These are phyloP conservation scores for Diadema setosum DNA, from an alignment of 35 echinoderm and acorn worm species.

Conservation along the genomic window DNA sequence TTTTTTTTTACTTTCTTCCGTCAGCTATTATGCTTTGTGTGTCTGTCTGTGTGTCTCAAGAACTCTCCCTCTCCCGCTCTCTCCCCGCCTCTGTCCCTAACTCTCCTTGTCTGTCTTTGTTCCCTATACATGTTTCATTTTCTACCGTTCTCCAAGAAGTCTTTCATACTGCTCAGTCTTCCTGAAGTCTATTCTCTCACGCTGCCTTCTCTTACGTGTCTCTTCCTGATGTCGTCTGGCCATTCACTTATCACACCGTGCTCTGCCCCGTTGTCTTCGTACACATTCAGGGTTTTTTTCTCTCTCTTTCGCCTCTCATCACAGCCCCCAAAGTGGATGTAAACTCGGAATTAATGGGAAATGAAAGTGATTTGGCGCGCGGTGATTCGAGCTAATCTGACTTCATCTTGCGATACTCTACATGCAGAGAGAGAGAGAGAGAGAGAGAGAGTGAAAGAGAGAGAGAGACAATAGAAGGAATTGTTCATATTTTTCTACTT, in stretches of 20 bases:
- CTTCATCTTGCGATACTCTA: no score
- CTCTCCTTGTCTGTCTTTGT: neutral
- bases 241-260: neutral
- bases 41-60: neutral
- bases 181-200: no score
- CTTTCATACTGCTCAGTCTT: no score
- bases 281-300: neutral
- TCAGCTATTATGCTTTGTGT: neutral
- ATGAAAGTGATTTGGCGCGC: neutral
- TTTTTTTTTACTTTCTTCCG: neutral
- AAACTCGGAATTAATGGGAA: neutral
- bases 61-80: neutral
- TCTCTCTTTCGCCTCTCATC: neutral
- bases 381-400: neutral
- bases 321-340: neutral
- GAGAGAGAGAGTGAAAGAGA: no score
- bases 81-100: neutral
- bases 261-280: neutral
- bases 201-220: neutral
- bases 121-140: neutral
- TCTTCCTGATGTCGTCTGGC: neutral
- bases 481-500: no score
- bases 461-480: no score
- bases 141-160: no score
- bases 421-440: no score